Percentiles rank a stretch among this genome's conserved stretches.
Conservation (phyloP, 2,888 invertebrate genomes). For the Syrphus vitripennis region DNA sequence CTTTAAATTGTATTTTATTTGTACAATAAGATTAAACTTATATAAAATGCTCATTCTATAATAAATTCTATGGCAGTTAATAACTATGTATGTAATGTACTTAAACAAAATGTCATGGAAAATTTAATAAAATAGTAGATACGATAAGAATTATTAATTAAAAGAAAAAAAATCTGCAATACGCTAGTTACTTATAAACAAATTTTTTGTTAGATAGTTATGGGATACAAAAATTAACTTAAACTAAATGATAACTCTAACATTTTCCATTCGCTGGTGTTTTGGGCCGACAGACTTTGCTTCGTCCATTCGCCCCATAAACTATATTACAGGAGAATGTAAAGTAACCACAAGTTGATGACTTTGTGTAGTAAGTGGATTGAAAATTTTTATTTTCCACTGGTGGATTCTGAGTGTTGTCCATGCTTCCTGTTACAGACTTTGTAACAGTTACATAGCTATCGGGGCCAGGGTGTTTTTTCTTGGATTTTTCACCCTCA, state of each 20-base stretch:
- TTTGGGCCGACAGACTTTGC: constrained; percentile 91
- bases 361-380: constrained; percentile 92
- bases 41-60: constrained; percentile 37
- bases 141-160: not conserved
- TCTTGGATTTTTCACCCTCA: constrained; percentile 74
- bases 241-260: constrained; percentile 72
- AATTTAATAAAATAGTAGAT: constrained; percentile 23
- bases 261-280: constrained; percentile 88
- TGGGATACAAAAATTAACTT: constrained; percentile 41
- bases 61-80: constrained; percentile 64
- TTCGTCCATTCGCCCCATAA: constrained; percentile 88
- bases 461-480: constrained; percentile 81
- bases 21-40: constrained; percentile 64
- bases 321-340: constrained; percentile 92
- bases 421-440: constrained; percentile 89
- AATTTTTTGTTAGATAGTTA: constrained; percentile 23
- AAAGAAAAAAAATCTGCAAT: not conserved
- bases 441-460: constrained; percentile 90
- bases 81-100: constrained; percentile 18
- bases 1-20: constrained; percentile 57
- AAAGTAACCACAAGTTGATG: constrained; percentile 93
- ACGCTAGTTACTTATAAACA: constrained; percentile 27
- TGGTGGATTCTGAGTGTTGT: constrained; percentile 83
- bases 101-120: constrained; percentile 23
- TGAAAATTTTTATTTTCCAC: constrained; percentile 87